These are phyloP conservation scores for Phortica okadai DNA, from an alignment of 2,888 invertebrate species.

Conservation along the genomic window DNA sequence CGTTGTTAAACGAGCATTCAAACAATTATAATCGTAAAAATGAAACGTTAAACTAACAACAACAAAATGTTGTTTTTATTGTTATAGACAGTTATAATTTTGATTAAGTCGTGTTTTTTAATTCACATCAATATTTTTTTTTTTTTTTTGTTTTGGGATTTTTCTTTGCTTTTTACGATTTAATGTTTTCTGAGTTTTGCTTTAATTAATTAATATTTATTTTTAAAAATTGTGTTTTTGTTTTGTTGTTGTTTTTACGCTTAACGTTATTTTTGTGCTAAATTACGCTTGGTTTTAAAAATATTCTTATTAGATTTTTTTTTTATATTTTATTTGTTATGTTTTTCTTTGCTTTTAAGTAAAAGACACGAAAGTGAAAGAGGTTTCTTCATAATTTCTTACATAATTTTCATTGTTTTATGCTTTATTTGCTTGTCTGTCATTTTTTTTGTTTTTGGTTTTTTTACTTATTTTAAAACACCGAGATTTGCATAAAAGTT, in stretches of 20 bases:
- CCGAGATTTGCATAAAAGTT: conserved; percentile 71
- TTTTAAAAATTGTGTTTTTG: conserved; percentile 40
- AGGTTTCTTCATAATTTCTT: conserved; percentile 66
- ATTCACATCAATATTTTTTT: conserved; percentile 63
- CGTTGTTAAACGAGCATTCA: too few species aligned
- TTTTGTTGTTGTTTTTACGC: conserved; percentile 45
- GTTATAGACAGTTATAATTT: conserved; percentile 46
- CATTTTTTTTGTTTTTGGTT: conserved; percentile 38
- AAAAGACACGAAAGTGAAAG: conserved; percentile 77
- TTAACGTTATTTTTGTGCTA: conserved; percentile 61
- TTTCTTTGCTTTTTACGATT: conserved; percentile 49
- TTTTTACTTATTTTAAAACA: conserved; percentile 72
- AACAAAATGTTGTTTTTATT: neutral
- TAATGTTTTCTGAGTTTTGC: conserved; percentile 45
- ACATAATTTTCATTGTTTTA: conserved; percentile 42
- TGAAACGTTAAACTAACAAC: too few species aligned
- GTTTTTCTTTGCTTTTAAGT: conserved; percentile 67
- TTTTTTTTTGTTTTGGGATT: conserved; percentile 29
- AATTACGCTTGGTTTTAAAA: conserved; percentile 64
- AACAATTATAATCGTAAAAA: too few species aligned
- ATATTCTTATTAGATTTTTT: conserved; percentile 61
- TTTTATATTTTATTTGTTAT: conserved; percentile 44
- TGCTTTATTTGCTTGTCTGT: conserved; percentile 43
- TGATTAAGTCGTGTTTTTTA: conserved; percentile 54
- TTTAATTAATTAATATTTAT: conserved; percentile 31